Base-by-base conservation (phyloP, 2,888 invertebrate species). In the Erpobdella octoculata region DNA sequence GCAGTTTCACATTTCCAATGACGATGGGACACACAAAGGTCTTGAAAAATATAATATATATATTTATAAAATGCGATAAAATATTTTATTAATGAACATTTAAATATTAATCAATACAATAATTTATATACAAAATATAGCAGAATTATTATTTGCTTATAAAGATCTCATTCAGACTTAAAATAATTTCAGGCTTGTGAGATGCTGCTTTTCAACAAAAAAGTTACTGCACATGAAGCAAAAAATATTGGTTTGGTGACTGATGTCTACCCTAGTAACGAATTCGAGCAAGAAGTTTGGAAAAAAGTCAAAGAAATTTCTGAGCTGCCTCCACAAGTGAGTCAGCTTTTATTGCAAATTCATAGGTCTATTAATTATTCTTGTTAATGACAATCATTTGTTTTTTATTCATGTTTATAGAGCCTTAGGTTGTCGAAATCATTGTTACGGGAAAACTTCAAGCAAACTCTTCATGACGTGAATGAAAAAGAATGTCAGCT, bases 21-120 rank as follows among this genome's bases (percentile, higher is more conserved):
- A 85, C 93, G 68, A 87, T 97, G 85, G 96, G 96, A 6, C 70
- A 87, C 70, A 88, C 89, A 73, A 91, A 90, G 86, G 90, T 85
- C 74, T 70, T n/a, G n/a, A n/a, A n/a, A n/a, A n/a, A n/a, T n/a
- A n/a, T n/a, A n/a, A n/a, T n/a, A n/a, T n/a, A n/a, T n/a, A n/a
- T n/a, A n/a, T n/a, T n/a, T n/a, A n/a, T n/a, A n/a, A n/a, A n/a
- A n/a, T n/a, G n/a, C n/a, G n/a, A n/a, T n/a, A n/a, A n/a, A n/a
- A n/a, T n/a, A n/a, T n/a, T n/a, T n/a, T n/a, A n/a, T n/a, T n/a
- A n/a, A n/a, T n/a, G n/a, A n/a, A n/a, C n/a, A n/a, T n/a, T n/a
- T n/a, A n/a, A n/a, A n/a, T n/a, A n/a, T n/a, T n/a, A n/a, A n/a
- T n/a, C n/a, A n/a, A n/a, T n/a, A n/a, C n/a, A n/a, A n/a, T n/a